Evolutionary conservation across 2,113 vertebrate genomes (phyloP), one percentile per base, ranked within the genome.

Genomic region (Chaenocephalus aceratus): DNA sequence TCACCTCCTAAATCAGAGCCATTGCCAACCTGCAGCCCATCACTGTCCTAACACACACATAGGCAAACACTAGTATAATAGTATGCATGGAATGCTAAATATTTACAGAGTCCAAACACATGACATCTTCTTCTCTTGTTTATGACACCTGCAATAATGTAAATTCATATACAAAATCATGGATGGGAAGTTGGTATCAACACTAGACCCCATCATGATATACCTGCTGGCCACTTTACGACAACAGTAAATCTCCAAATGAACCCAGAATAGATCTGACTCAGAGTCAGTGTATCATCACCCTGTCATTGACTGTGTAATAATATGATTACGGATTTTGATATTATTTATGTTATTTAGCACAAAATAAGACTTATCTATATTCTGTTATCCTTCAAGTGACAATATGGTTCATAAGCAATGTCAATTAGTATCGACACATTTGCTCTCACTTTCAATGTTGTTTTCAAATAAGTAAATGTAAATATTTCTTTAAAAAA

Each of bases 1-100:
- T 72, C 11, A 1, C 53, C 36, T 46, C 49, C 78, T 92, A 90
- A 92, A 90, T 92, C 86, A 87, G 54, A 59, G 53, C 14, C n/a
- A 2, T 59, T 72, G 83, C 88, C 86, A 89, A 62, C 83, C 44
- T 71, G 79, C 77, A 76, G 59, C 87, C 58, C 79, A 72, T 88
- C 79, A 89, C 66, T 75, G 67, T 88, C 81, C 0, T 6, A 68
- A 61, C 26, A n/a, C 5, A 34, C 83, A 88, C 54, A 21, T 79
- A 82, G 48, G 63, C 88, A 84, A 75, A 76, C 71, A 72, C 74
- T 65, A 10, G 1, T 8, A 60, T 46, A 77, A 52, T 57, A 57
- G 64, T 74, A 64, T 11, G 41, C 48, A 79, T 48, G 9, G 41
- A 44, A 79, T 52, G 9, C 65, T 69, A 21, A 72, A 59, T 46